Conservation (phyloP, 2,797 vertebrate species). For the Amphiprion clarkii region DNA sequence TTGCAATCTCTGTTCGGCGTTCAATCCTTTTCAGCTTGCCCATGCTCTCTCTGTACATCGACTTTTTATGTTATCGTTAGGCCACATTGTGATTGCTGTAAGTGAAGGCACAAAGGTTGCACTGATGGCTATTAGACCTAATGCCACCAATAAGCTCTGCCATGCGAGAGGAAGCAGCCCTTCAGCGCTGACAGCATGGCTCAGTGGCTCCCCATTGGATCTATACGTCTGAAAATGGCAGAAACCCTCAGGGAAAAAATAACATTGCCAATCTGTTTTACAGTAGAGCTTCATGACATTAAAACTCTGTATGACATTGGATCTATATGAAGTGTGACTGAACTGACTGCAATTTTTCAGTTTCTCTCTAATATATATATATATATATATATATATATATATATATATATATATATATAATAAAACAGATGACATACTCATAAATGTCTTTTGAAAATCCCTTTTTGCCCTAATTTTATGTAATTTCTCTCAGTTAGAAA, state of each 20-base stretch:
- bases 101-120: slow-evolving; percentile 74
- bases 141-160: slow-evolving; percentile 82
- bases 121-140: slow-evolving; percentile 75
- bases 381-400: background rate
- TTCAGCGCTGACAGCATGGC: slow-evolving; percentile 70
- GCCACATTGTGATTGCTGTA: slow-evolving; percentile 70
- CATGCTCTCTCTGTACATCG: slow-evolving; percentile 50
- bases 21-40: slow-evolving; percentile 31
- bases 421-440: background rate
- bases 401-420: too few species aligned
- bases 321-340: slow-evolving; percentile 51
- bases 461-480: background rate
- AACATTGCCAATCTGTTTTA: slow-evolving; percentile 69
- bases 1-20: slow-evolving; percentile 29
- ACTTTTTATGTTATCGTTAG: slow-evolving; percentile 70
- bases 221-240: slow-evolving; percentile 71
- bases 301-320: slow-evolving; percentile 44
- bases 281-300: slow-evolving; percentile 58
- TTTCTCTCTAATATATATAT: slow-evolving; percentile 26
- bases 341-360: slow-evolving; percentile 41
- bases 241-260: slow-evolving; percentile 66
- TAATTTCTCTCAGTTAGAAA: slow-evolving; percentile 6
- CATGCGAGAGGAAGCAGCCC: slow-evolving; percentile 77
- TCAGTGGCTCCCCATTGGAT: slow-evolving; percentile 72
- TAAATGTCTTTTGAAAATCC: background rate